Base-by-base conservation (phyloP, 1,140 invertebrate species). In the Bombus waltoni region DNA sequence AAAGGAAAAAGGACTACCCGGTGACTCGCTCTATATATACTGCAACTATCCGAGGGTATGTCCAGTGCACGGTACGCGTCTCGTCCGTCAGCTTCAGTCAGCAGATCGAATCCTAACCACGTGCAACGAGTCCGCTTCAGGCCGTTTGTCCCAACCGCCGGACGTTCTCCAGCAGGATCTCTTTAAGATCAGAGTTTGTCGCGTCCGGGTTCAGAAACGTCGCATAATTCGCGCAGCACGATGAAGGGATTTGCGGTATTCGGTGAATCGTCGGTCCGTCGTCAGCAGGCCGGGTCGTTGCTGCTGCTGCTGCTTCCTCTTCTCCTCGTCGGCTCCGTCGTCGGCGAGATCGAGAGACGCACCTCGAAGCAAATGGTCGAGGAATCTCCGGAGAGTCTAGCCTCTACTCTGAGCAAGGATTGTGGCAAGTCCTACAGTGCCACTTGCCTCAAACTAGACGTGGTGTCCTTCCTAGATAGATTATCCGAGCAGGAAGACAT, bases 401-500 rank as follows among this genome's bases (percentile, higher is more conserved):
- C 92, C 0, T 66, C 91, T 0, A 88, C 57, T 5, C 92, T 96
- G 85, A 95, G 90, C 70, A 96, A 96, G 88, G 97, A 97, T 89
- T 98, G 97, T 90, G 94, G 96, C 38, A 96, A 96, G 11, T 96
- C 96, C 0, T 98, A 98, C 89, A 97, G 97, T 94, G 95, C 96
- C 13, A 97, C 97, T 47, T 98, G 97, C 91, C 94, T 98, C 25
- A 98, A 98, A 93, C 95, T 98, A 73, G 97, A 98, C 93, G 96
- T 98, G n/a, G 97, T 97, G 22, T 96, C 97, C 2, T 96, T 98
- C 90, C 95, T 98, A 47, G 97, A 98, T 89, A 97, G 96, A 87
- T 92, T 98, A 8, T 97, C 96, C 44, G 96, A 96, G 73, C 96
- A 96, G 72, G 95, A 97, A 57, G 95, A 97, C 89, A 94, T 97